Percentiles rank a stretch among this genome's conserved stretches.
phyloP scores from a whole-genome alignment of 2,113 vertebrate species.

The Noctilio leporinus region DNA sequence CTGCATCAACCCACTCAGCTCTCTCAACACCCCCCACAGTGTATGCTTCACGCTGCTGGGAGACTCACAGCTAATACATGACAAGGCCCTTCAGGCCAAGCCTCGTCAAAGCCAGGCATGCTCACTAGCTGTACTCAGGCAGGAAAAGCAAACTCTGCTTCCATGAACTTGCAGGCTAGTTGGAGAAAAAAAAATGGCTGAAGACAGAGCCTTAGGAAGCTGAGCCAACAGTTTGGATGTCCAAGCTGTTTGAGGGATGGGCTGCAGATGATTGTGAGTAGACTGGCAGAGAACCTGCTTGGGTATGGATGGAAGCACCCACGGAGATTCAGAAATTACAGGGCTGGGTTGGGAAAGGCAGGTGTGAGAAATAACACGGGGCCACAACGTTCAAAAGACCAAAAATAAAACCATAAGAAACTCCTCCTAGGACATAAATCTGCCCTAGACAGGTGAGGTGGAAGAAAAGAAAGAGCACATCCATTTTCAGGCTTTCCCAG shows the following conservation, averaged over 20 bases:
- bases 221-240: background rate
- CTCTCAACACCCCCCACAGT: accelerated
- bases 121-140: accelerated
- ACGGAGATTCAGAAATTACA: background rate
- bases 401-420: background rate
- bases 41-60: accelerated
- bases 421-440: slow-evolving; percentile 49
- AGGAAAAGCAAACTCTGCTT: background rate
- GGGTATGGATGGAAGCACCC: accelerated
- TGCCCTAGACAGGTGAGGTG: background rate
- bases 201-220: background rate
- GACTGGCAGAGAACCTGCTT: background rate
- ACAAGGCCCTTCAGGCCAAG: background rate
- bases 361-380: background rate
- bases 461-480: slow-evolving; percentile 30
- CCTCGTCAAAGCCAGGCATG: accelerated
- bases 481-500: slow-evolving; percentile 49
- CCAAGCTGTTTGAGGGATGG: background rate
- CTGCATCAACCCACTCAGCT: accelerated
- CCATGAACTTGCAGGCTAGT: background rate
- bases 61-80: no score
- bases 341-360: background rate
- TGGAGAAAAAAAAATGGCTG: background rate
- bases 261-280: background rate
- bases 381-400: background rate